These are phyloP conservation scores for Larimichthys polyactis DNA, from an alignment of 2,113 vertebrate genomes.

Conservation along the genomic window DNA sequence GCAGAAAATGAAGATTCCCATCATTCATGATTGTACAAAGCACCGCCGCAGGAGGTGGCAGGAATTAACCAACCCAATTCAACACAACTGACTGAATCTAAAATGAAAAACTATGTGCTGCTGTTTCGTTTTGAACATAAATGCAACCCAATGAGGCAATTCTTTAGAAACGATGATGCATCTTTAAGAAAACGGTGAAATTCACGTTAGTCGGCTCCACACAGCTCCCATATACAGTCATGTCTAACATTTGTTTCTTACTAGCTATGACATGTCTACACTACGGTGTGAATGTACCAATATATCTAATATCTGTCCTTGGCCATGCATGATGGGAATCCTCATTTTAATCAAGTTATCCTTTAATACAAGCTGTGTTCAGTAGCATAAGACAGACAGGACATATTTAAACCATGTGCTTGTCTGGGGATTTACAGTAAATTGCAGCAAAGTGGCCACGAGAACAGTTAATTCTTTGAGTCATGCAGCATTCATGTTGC, in stretches of 20 bases:
- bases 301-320: no score
- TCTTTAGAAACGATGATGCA: not conserved
- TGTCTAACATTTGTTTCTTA: not conserved
- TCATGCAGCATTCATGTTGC: not conserved
- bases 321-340: not conserved
- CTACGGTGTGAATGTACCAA: not conserved
- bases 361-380: not conserved
- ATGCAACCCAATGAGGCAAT: not conserved
- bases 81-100: no score
- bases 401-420: not conserved
- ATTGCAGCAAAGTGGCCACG: not conserved
- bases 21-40: not conserved
- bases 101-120: not conserved
- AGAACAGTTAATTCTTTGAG: not conserved
- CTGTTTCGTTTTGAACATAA: not conserved
- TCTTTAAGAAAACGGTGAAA: not conserved
- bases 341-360: not conserved
- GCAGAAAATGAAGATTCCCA: not conserved
- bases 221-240: not conserved
- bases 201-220: not conserved
- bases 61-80: slow-evolving; percentile 1
- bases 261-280: not conserved
- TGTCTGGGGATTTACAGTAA: not conserved
- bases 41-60: not conserved
- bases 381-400: not conserved